Base-by-base conservation (phyloP, 2,888 invertebrate genomes). In the Tetragnatha montana region DNA sequence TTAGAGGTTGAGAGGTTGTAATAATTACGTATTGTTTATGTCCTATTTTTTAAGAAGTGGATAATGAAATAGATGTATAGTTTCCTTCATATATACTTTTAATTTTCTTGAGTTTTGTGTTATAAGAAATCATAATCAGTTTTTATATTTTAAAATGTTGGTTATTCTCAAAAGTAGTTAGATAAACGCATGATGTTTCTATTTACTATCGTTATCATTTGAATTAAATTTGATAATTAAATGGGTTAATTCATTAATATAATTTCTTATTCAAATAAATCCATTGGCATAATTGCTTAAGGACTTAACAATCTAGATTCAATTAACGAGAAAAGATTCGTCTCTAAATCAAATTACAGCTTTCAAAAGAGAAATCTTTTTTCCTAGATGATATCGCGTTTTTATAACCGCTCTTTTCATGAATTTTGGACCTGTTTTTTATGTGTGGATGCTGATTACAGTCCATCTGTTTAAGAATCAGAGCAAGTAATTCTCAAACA, bases 251-350 rank as follows among this genome's bases (percentile, higher is more conserved):
- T 75, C 75, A 75, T 75, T 75, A 75, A 75, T 17, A 75, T 50
- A 75, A 75, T 75, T 75, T 75, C 47, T 75, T 75, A 75, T 49
- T 75, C 49, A 75, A 75, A 75, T 75, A 47, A 75, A 47, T 75
- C 75, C 75, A 75, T 49, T 75, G 47, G 75, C 49, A 75, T 75
- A 75, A 75, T 75, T 75, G 47, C 49, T 47, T 75, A 75, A 49
- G 6, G 17, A 14, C 49, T 49, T 47, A 75, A 75, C 47, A 47
- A 75, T 47, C 47, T 75, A 17, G 75, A 49, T 75, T 75, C 6
- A 75, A 75, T 17, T 75, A 47, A 47, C n/a, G 49, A 75, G 7
- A n/a, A n/a, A 75, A 75, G 17, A 75, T 50, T 75, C 49, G 8
- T 8, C 49, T 47, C 35, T 75, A 47, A 75, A 75, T 75, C 75